Evolutionary conservation across 2,888 invertebrate species (phyloP).

Genomic region (Apamea crenata): DNA sequence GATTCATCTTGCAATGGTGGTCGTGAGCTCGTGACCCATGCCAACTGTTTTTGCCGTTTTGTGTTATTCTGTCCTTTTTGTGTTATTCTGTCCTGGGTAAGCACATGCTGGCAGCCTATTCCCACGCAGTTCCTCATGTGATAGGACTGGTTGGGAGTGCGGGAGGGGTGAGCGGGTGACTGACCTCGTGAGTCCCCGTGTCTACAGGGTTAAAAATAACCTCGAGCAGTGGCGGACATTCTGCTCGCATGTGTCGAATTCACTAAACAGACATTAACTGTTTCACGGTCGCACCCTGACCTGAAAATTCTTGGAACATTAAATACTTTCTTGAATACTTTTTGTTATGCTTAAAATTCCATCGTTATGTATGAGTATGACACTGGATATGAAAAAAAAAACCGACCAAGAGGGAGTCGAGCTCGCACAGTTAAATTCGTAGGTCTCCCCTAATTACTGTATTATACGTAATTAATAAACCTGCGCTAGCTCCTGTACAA

Average conservation of each 20-base stretch:
- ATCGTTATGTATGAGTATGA: not conserved
- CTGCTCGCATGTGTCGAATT: conserved; percentile 90
- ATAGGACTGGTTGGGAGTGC: conserved; percentile 87
- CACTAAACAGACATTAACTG: conserved; percentile 89
- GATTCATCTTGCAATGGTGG: conserved; percentile 53
- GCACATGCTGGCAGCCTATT: conserved; percentile 82
- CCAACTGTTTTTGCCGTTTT: conserved; percentile 70
- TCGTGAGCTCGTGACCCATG: conserved; percentile 51
- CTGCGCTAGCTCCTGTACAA: not conserved
- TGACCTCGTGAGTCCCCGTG: conserved; percentile 89
- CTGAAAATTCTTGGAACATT: conserved; percentile 83
- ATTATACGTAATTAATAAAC: not conserved
- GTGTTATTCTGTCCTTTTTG: conserved; percentile 72
- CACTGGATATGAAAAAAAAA: not conserved
- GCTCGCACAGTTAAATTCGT: not conserved
- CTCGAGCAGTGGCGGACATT: conserved; percentile 86
- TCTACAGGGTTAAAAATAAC: conserved; percentile 90
- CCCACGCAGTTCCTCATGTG: conserved; percentile 89
- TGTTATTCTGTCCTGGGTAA: conserved; percentile 74
- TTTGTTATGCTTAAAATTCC: conserved; percentile 34
- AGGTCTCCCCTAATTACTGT: not conserved
- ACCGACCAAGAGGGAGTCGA: not conserved
- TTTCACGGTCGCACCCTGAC: conserved; percentile 90
- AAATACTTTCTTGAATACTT: conserved; percentile 27
- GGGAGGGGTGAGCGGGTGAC: conserved; percentile 88